Evolutionary conservation across 2,113 vertebrate species (phyloP).

Genomic region (Bothrops jararaca): DNA sequence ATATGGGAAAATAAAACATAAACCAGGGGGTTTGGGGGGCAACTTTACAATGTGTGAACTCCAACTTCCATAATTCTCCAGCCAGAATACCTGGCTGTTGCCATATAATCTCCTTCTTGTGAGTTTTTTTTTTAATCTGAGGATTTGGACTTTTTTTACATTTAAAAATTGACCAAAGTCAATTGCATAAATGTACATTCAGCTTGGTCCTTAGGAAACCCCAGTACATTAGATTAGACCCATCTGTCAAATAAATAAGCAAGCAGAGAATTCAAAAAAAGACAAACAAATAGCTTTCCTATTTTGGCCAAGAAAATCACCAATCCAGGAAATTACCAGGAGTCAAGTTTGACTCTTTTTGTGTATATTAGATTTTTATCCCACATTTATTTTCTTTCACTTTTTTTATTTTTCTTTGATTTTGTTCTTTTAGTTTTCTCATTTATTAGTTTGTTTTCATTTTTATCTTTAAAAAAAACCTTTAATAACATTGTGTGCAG

Average conservation of each 20-base stretch:
- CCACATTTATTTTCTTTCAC: background rate
- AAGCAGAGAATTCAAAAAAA: background rate
- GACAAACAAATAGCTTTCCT: background rate
- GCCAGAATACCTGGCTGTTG: background rate
- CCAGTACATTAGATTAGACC: background rate
- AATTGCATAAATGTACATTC: background rate
- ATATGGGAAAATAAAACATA: background rate
- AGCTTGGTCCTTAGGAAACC: background rate
- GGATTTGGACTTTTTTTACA: background rate
- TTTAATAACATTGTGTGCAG: background rate
- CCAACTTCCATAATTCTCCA: background rate
- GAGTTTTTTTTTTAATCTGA: background rate
- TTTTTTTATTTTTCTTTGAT: background rate
- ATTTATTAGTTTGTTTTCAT: background rate
- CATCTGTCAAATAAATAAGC: background rate
- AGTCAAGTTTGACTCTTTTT: background rate
- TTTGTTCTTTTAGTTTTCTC: background rate
- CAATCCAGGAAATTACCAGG: background rate
- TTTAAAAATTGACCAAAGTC: background rate
- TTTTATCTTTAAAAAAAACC: background rate
- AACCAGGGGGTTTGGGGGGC: background rate
- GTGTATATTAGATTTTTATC: background rate
- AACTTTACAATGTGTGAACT: background rate
- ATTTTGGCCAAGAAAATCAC: background rate
- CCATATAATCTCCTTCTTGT: background rate